Percentiles rank a stretch among this genome's conserved stretches.
phyloP scores from a whole-genome alignment of 2,113 vertebrate genomes.

The Nettapus auritus region DNA sequence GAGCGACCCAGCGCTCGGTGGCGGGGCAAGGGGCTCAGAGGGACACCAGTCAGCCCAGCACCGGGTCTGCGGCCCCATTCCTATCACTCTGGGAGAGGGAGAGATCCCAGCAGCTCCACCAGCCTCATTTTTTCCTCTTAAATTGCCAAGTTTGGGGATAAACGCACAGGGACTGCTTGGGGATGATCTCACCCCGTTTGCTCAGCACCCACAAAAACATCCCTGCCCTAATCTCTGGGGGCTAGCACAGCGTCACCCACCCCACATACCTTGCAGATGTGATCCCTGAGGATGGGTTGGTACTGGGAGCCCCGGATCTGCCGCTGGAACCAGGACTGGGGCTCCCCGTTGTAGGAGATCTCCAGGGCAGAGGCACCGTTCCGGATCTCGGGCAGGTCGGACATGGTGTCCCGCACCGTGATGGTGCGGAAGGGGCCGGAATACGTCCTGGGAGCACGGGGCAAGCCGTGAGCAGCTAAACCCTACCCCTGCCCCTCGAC shows the following conservation, averaged over 20 bases:
- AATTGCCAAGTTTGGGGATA: not conserved
- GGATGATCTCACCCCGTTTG: not conserved
- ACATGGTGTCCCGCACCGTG: conserved; percentile 96
- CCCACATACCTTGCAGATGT: conserved; percentile 90
- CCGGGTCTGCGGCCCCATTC: not conserved
- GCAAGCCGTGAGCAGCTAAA: fast-evolving
- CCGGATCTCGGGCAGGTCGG: conserved; percentile 93
- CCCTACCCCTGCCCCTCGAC: fast-evolving
- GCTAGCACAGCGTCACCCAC: fast-evolving
- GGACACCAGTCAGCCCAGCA: not conserved
- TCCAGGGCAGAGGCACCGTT: conserved; percentile 90
- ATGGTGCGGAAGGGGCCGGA: conserved; percentile 94
- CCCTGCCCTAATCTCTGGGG: not conserved
- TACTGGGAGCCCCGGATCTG: conserved; percentile 94
- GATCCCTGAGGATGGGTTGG: conserved; percentile 97
- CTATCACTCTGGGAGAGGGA: too few relatives aligned
- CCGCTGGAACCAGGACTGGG: conserved; percentile 98
- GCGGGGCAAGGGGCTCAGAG: fast-evolving
- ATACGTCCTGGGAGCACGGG: conserved; percentile 78
- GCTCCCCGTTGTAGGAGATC: conserved; percentile 95
- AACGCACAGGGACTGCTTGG: not conserved
- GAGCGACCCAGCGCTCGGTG: fast-evolving
- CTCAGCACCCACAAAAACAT: not conserved
- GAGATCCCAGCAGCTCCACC: fast-evolving
- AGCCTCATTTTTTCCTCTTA: not conserved